Base-by-base conservation (phyloP, 1,140 invertebrate genomes). In the Bombus confusus region DNA sequence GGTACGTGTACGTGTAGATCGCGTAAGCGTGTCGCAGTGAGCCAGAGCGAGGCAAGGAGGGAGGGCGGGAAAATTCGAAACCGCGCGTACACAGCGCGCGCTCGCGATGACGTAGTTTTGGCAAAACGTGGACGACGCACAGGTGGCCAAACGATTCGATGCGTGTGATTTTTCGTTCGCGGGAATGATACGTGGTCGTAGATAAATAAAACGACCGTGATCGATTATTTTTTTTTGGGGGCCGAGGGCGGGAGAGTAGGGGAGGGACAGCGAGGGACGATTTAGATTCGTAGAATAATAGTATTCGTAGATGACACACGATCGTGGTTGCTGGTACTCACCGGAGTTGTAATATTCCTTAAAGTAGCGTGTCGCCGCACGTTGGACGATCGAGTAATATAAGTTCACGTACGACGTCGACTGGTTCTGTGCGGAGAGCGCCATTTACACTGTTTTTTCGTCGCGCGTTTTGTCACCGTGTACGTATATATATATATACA, bases 341-440 rank as follows among this genome's bases (percentile, higher is more conserved):
- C 95, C 95, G 92, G 94, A 94, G 92, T 95, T 95, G 94, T 95
- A 95, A 91, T 95, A 95, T 93, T 95, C 95, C 93, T 95, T 95
- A 93, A 95, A 95, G 93, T 95, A 95, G 88, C 94, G 94, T 87
- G 94, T 95, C 88, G 95, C 95, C 88, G 95, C 94, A 87, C 95
- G 94, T 91, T 95, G 95, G 90, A 95, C 95, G 92, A 95, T 95
- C 92, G 95, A 95, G 89, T 95, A 95, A 92, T 95, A 95, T 86
- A 95, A 93, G 93, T 95, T 95, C 90, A 95, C 95, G 92, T 95
- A 95, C 87, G 94, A 95, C 90, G 95, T 94, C 89, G 95, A 94
- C 94, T 95, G 94, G 93, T 95, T 95, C 91, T 94, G 94, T 91
- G 94, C 94, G 80, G 95, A 95, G 94, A 95, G 95, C 95, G 95